A percentile compares a stretch with the other conserved stretches of the same genome.
phyloP scores from a whole-genome alignment of 2,797 vertebrate genomes.

The Catamblyrhynchus diadema region DNA sequence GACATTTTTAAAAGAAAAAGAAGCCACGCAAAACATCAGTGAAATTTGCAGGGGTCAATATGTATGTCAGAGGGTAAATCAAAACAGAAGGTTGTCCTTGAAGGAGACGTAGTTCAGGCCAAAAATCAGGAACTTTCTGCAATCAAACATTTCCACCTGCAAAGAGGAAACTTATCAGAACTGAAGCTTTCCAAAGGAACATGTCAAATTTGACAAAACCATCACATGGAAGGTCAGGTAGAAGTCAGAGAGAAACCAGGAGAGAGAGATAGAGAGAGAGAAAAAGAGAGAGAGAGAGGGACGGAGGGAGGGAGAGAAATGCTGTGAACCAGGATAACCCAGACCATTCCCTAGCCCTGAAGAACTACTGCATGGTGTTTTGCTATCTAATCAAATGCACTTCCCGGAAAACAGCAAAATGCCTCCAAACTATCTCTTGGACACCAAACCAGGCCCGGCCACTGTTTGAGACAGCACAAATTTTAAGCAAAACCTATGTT shows the following conservation, averaged over 20 bases:
- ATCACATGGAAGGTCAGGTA: neutral
- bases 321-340: neutral
- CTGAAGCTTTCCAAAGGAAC: neutral
- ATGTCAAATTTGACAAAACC: neutral
- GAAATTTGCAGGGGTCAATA: neutral
- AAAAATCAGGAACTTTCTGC: neutral
- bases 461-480: neutral
- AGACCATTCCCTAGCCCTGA: neutral
- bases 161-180: neutral
- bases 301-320: neutral
- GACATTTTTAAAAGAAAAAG: neutral
- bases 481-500: accelerated
- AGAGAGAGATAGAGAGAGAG: accelerated
- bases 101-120: neutral
- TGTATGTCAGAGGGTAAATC: neutral
- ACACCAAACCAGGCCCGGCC: neutral
- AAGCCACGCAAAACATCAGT: accelerated
- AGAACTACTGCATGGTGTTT: neutral
- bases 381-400: accelerated
- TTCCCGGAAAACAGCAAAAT: neutral
- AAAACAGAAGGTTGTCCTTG: neutral
- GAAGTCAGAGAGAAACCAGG: neutral
- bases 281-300: accelerated
- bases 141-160: neutral
- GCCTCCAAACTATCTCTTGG: neutral